A percentile compares a stretch with the other conserved stretches of the same genome.
Conservation (phyloP, 1,140 invertebrate genomes). For the Brachionus calyciflorus region DNA sequence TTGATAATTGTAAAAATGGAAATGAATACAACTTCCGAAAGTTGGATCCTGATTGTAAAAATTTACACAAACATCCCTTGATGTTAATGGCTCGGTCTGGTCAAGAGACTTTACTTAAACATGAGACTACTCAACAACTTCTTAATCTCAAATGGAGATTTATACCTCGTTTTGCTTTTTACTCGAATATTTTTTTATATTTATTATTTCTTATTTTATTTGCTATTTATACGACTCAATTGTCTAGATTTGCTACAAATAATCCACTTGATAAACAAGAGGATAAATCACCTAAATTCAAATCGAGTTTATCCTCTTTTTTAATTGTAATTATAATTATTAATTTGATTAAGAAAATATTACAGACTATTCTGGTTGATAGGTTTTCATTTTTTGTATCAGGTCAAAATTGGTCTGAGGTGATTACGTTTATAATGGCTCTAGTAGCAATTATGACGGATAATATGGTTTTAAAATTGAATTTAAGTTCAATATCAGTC, state of each 20-base stretch:
- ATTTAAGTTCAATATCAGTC: constrained; percentile 20
- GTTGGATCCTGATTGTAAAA: constrained; percentile 27
- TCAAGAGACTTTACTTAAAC: constrained; percentile 39
- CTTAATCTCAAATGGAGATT: constrained; percentile 39
- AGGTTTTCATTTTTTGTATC: constrained; percentile 42
- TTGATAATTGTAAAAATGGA: constrained; percentile 31
- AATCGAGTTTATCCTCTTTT: neutral
- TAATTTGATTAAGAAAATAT: constrained; percentile 29
- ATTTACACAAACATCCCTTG: constrained; percentile 9
- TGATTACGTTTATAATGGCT: constrained; percentile 24
- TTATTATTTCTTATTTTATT: constrained; percentile 26
- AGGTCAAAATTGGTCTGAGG: constrained; percentile 21
- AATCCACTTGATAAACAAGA: neutral
- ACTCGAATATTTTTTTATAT: constrained; percentile 41
- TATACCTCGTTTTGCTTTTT: constrained; percentile 28
- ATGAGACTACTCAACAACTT: constrained; percentile 32
- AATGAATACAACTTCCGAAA: constrained; percentile 29
- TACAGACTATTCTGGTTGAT: constrained; percentile 18
- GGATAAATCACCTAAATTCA: neutral
- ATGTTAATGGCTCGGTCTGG: constrained; percentile 42
- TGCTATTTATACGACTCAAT: constrained; percentile 10
- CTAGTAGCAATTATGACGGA: constrained; percentile 1
- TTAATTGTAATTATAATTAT: neutral
- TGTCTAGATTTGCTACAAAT: neutral
- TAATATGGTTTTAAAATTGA: neutral